Evolutionary conservation across 2,797 vertebrate genomes (phyloP).

Genomic region (Columba guinea): DNA sequence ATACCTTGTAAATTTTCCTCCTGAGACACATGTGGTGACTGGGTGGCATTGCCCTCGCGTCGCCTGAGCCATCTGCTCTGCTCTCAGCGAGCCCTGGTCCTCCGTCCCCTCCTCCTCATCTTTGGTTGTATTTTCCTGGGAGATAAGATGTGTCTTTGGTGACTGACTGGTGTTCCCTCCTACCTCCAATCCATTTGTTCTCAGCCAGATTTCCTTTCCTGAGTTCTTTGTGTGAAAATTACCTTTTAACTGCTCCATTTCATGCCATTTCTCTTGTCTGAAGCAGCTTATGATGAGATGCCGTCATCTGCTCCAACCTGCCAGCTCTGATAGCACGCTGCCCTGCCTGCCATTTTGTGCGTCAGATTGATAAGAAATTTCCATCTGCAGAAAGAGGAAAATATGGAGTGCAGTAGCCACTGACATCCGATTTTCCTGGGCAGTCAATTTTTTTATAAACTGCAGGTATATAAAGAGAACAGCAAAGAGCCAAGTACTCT

Average conservation of each 20-base stretch:
- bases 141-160: not conserved
- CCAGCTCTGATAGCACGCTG: not conserved
- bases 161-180: not conserved
- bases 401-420: not conserved
- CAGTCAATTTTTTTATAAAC: not conserved
- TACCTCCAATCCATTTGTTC: not conserved
- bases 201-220: not conserved
- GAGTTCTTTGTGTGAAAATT: slow-evolving; percentile 4
- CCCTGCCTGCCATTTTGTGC: not conserved
- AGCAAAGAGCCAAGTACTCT: not conserved
- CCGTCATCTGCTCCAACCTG: not conserved
- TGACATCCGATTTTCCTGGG: not conserved
- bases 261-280: not conserved
- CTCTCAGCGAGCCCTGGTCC: not conserved
- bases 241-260: not conserved
- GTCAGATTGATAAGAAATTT: not conserved
- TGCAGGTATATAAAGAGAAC: not conserved
- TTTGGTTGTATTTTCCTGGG: not conserved
- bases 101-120: not conserved
- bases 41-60: not conserved
- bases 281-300: not conserved
- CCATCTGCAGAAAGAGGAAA: not conserved
- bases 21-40: not conserved
- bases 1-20: not conserved
- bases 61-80: not conserved